Evolutionary conservation across 1,140 invertebrate species (phyloP), one percentile per base, ranked within the genome.

Genomic region (Cataglyphis hispanica): DNA sequence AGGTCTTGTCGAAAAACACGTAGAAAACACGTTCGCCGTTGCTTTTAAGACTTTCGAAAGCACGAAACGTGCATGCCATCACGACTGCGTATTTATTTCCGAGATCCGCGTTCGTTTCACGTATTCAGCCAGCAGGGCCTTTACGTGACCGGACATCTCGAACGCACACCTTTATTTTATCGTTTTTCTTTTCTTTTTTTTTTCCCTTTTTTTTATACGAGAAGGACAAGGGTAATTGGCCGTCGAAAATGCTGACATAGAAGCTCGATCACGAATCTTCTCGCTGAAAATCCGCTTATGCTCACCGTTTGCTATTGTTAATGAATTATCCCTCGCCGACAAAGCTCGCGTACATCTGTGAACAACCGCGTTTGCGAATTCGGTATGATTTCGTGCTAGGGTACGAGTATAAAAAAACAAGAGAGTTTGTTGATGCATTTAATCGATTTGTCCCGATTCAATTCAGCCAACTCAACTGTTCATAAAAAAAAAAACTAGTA

Each of bases 71-170:
- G 78, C 78, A 37, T 74, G 67, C 67, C 37, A 58, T 74, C 78
- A 74, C 76, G 76, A 67, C 50, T 58, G 27, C 53, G 78, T 83
- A 83, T 74, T 72, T 83, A 83, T 83, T 83, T 72, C 67, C 34
- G 37, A 72, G 66, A 78, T 78, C 75, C 60, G n/a, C 69, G 50
- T 74, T 85, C 84, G 75, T 85, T 85, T 78, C 34, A 37, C 61
- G 86, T 77, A 86, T 87, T 66, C 63, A 74, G 27, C 22, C 40
- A 31, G 70, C 58, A 22, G 40, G 50, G 16, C 31, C 46, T 83
- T 43, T 63, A 87, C 86, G 86, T 87, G 86, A 87, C 84, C 19
- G 84, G 74, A 70, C 74, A 87, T 53, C 67, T 74, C 10, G n/a
- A 83, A 60, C 37, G 66, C 64, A 58, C n/a, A 3, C 5, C 6